Evolutionary conservation across 2,888 invertebrate genomes (phyloP), one percentile per base, ranked within the genome.

Genomic region (Sclerodermus sp.): DNA sequence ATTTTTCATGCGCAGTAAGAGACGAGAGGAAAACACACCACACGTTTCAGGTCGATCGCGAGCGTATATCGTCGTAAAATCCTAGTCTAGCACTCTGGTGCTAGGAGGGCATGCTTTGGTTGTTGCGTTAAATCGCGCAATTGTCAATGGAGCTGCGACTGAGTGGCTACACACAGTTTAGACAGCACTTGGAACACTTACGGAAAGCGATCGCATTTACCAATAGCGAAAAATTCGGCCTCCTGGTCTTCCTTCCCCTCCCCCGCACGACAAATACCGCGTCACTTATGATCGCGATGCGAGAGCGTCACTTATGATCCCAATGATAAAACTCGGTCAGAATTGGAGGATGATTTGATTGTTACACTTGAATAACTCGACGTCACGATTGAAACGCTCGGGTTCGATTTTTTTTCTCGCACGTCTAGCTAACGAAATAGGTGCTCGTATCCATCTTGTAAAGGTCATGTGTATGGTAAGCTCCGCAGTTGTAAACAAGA

Each of bases 401-500:
- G 53, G 55, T 53, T 46, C 36, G 30, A 50, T 59, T 54, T 60
- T 53, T n/a, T 55, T 49, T 57, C 45, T 65, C 60, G 62, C 66
- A 70, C 67, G 62, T 66, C 63, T 66, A 62, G 61, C 62, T 65
- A 64, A 58, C 62, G 58, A 64, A 66, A 67, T 62, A 62, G 67
- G 67, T 68, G 68, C 71, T 71, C 71, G 73, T 74, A 70, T 75
- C 77, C 77, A 77, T 77, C 73, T 77, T 77, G 77, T 72, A 77
- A 77, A 77, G 77, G 77, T 77, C 77, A 77, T 77, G 76, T 77
- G 73, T 75, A 67, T 64, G 67, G 64, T 65, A 70, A 72, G 70
- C 73, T 75, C 72, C 71, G 76, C 76, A 76, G 76, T 77, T 77
- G 77, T 77, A 77, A 77, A 77, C 77, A 77, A 77, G 67, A 66